These are phyloP conservation scores for Apodemia hepburni DNA, from an alignment of 2,888 invertebrate species.

Conservation along the genomic window DNA sequence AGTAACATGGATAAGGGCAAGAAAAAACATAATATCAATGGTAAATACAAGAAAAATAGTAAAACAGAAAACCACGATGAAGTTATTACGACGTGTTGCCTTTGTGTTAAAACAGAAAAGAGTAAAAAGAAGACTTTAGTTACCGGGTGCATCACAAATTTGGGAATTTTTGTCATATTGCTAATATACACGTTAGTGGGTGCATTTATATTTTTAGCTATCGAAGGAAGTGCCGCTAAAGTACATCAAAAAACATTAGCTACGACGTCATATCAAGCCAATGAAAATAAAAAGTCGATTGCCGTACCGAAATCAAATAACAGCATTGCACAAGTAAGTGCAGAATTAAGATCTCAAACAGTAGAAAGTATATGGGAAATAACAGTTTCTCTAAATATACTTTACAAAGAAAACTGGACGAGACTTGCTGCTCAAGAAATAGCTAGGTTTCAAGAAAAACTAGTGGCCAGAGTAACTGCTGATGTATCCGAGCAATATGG, in stretches of 20 bases:
- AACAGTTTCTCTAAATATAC: constrained; percentile 91
- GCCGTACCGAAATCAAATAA: constrained; percentile 56
- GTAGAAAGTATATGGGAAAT: constrained; percentile 97
- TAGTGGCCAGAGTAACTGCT: constrained; percentile 88
- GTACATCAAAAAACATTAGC: constrained; percentile 74
- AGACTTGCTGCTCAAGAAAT: constrained; percentile 86
- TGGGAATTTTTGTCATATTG: constrained; percentile 89
- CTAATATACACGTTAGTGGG: constrained; percentile 88
- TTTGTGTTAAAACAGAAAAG: constrained; percentile 71
- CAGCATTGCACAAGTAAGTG: constrained; percentile 64
- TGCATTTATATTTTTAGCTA: constrained; percentile 91
- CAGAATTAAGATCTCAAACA: constrained; percentile 77
- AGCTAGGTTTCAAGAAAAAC: constrained; percentile 88
- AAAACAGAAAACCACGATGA: constrained; percentile 66
- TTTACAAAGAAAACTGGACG: constrained; percentile 95
- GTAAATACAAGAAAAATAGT: constrained; percentile 68
- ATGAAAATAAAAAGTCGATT: constrained; percentile 54
- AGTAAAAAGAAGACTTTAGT: constrained; percentile 70
- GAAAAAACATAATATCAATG: constrained; percentile 67
- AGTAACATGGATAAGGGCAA: constrained; percentile 68
- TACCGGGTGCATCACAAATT: constrained; percentile 88
- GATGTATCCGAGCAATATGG: constrained; percentile 83
- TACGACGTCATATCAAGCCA: constrained; percentile 68
- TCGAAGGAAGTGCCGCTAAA: constrained; percentile 84
- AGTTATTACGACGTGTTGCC: constrained; percentile 65